Base-by-base conservation (phyloP, 2,113 vertebrate species). In the Notarius quadriscutis region DNA sequence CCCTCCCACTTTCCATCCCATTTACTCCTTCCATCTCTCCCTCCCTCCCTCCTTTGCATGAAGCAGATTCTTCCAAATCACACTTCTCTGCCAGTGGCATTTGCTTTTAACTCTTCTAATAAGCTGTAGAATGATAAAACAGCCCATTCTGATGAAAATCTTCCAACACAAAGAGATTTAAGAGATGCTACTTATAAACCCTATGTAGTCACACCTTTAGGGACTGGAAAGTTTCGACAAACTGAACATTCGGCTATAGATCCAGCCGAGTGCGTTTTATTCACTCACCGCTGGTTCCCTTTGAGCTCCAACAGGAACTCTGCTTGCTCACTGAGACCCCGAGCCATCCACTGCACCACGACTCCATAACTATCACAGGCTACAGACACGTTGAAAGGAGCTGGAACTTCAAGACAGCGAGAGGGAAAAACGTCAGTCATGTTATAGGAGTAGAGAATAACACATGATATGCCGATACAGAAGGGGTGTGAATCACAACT, bases 311-410 rank as follows among this genome's bases (percentile, higher is more conserved):
- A 71, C 14, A 9, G 12, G 55, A 90, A 88, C 1, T 34, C 6
- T 0, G 86, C 85, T 1, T 82, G 14, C 5, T 17, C 7, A 0
- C 34, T 57, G 60, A 51, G 53, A 55, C 51, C 30, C 0, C 60
- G 20, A 50, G 83, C 51, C 12, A 51, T 9, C 89, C 89, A 90
- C 53, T 25, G 78, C 51, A 80, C 77, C 63, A 79, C 55, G 1
- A 83, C 89, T 18, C 85, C 79, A 80, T 87, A 89, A 69, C 18
- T 89, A 83, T 89, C 79, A 18, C 89, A 90, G 0, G 9, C 60
- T 20, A 90, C 20, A 4, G 53, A 65, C 51, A 90, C 78, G 2
- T 58, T 48, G 10, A 12, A 62, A 71, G 79, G 80, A 82, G 69
- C 17, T 5, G 78, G 53, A 48, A 84, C 60, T 48, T 41, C 50